These are phyloP conservation scores for Luperina testacea DNA, from an alignment of 2,888 invertebrate species.

Conservation along the genomic window DNA sequence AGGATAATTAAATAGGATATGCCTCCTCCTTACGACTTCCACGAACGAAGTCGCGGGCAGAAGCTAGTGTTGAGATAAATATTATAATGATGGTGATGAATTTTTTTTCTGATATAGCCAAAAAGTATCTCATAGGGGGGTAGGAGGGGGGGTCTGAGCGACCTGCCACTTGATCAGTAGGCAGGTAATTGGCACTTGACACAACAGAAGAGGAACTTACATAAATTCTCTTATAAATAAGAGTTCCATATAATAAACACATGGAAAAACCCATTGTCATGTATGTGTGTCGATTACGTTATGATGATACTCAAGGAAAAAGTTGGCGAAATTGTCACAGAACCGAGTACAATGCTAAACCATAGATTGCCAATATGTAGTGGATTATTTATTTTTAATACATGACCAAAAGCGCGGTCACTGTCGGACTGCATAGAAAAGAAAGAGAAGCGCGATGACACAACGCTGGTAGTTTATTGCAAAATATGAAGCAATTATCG, in stretches of 20 bases:
- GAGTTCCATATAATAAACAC: neutral
- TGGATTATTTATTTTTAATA: neutral
- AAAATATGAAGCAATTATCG: too few relatives aligned
- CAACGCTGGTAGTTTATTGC: too few relatives aligned
- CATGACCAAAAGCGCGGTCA: too few relatives aligned
- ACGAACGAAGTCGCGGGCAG: neutral
- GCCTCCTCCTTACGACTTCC: neutral
- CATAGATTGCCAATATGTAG: neutral
- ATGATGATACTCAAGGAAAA: constrained; percentile 41
- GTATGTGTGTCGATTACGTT: constrained; percentile 15
- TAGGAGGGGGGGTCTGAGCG: too few relatives aligned
- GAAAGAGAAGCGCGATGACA: too few relatives aligned
- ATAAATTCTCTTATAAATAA: neutral
- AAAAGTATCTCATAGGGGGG: too few relatives aligned
- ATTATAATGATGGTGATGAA: neutral
- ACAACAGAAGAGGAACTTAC: neutral
- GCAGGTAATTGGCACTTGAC: neutral
- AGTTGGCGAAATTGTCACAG: constrained; percentile 22
- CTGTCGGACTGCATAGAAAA: too few relatives aligned
- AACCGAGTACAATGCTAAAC: neutral
- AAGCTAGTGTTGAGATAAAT: neutral
- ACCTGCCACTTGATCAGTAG: too few relatives aligned
- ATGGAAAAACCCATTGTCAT: constrained; percentile 22
- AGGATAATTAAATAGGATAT: neutral
- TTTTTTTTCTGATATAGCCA: neutral